Base-by-base conservation (phyloP, 1,140 invertebrate species). In the Campoletis sonorensis region DNA sequence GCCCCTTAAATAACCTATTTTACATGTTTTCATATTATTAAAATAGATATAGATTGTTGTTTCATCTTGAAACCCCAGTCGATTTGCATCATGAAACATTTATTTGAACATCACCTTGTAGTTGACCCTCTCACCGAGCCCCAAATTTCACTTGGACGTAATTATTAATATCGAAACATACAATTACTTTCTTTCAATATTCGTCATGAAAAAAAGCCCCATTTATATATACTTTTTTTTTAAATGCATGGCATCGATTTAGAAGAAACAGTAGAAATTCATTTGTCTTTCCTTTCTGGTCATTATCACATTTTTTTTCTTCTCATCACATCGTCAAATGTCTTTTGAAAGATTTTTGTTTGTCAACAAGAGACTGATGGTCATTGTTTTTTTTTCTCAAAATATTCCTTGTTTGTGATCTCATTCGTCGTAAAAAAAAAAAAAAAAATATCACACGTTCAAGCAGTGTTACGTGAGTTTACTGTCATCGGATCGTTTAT, bases 401-500 rank as follows among this genome's bases (percentile, higher is more conserved):
- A 45, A 45, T 45, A 33, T 33, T 33, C 13, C 8, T 11, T 45
- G 13, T 45, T 45, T 45, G 2, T 33, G 7, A 81, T 81, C 80
- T 82, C 72, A 72, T 58, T 76, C 76, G 68, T 67, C 75, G 82
- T 67, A 78, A 79, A n/a, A n/a, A n/a, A n/a, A n/a, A n/a, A n/a
- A n/a, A n/a, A n/a, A n/a, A n/a, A 82, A 54, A 79, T 86, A 33
- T 61, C 81, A 83, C 75, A 82, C 82, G 86, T 89, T 91, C 89
- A 91, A 91, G 90, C 90, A 91, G 90, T 91, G 90, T 91, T 90
- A 91, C 81, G 86, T 90, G 88, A 90, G 87, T 89, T 91, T 87
- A 88, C 83, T 86, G 70, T 79, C 21, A 81, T 45, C 26, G 45
- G 30, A 81, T 80, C 23, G 80, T 81, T 79, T 18, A 49, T 45